phyloP scores from a whole-genome alignment of 2,113 vertebrate species.

The Mirza zaza region DNA sequence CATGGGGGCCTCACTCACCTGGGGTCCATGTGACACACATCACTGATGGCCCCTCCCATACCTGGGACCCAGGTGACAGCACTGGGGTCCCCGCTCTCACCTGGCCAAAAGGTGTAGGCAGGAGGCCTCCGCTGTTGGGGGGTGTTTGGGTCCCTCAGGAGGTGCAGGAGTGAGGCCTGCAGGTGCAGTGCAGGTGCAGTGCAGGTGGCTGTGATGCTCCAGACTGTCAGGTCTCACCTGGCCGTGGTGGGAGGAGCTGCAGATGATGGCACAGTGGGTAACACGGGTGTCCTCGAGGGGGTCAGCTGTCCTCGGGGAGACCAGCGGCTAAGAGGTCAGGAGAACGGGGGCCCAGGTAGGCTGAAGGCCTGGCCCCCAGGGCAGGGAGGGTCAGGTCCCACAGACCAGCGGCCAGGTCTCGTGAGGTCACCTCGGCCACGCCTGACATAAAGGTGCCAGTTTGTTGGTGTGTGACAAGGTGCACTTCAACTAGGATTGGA shows the following conservation, averaged over 20 bases:
- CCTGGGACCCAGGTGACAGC: not conserved
- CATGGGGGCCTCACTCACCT: not conserved
- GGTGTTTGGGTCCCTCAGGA: not conserved
- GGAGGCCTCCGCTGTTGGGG: not conserved
- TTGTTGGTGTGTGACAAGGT: fast-evolving
- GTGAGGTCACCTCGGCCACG: not conserved
- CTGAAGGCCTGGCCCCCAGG: not conserved
- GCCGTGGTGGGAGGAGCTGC: not conserved
- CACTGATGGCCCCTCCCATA: not conserved
- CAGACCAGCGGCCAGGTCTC: not conserved
- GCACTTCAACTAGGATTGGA: not conserved
- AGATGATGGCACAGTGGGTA: not conserved
- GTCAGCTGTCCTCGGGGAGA: not conserved
- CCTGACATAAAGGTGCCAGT: not conserved
- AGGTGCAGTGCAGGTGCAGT: too few relatives aligned
- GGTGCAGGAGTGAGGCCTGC: too few relatives aligned
- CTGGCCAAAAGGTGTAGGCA: not conserved
- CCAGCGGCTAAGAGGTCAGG: not conserved
- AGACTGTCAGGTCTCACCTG: not conserved
- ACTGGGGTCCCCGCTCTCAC: not conserved
- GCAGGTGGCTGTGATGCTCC: too few relatives aligned
- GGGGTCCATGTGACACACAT: not conserved
- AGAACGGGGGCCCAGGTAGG: not conserved
- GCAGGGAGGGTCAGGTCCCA: too few relatives aligned
- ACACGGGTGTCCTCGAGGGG: too few relatives aligned